Percentiles rank a stretch among this genome's conserved stretches.
Evolutionary conservation across 2,888 invertebrate species (phyloP).

Genomic region (Parthenolecanium corni): DNA sequence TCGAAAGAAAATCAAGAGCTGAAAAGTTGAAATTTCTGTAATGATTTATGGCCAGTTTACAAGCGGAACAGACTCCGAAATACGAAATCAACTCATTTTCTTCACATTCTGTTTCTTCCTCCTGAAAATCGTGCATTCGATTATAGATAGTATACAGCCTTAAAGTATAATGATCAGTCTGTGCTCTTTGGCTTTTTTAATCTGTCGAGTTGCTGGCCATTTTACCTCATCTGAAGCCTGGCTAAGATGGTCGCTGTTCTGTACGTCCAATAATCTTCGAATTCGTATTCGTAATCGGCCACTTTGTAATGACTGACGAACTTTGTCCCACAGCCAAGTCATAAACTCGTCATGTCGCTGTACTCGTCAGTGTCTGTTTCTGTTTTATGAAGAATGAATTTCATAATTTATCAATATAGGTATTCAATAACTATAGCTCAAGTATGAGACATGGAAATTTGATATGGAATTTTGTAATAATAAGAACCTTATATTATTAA

Average conservation of each 20-base stretch:
- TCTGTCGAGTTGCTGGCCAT: no score
- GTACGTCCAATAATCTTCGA: slow-evolving; percentile 6
- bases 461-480: no score
- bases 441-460: no score
- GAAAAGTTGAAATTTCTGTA: slow-evolving; percentile 11
- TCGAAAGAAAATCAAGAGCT: slow-evolving; percentile 5
- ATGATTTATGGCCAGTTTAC: slow-evolving; percentile 27
- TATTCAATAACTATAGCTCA: no score
- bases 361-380: neutral
- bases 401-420: no score
- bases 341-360: slow-evolving; percentile 32
- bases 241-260: slow-evolving; percentile 5
- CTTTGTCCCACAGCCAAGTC: slow-evolving; percentile 37
- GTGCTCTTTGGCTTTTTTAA: no score
- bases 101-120: slow-evolving; percentile 12
- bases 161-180: neutral
- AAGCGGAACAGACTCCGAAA: slow-evolving; percentile 31
- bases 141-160: neutral
- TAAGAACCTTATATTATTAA: no score
- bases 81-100: slow-evolving; percentile 27
- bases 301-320: slow-evolving; percentile 35
- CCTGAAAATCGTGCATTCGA: neutral
- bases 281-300: slow-evolving; percentile 18
- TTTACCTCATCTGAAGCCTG: slow-evolving; percentile 4
- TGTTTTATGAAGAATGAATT: no score